Evolutionary conservation across 2,113 vertebrate genomes (phyloP), one percentile per base, ranked within the genome.

Genomic region (Hemichromis elongatus): DNA sequence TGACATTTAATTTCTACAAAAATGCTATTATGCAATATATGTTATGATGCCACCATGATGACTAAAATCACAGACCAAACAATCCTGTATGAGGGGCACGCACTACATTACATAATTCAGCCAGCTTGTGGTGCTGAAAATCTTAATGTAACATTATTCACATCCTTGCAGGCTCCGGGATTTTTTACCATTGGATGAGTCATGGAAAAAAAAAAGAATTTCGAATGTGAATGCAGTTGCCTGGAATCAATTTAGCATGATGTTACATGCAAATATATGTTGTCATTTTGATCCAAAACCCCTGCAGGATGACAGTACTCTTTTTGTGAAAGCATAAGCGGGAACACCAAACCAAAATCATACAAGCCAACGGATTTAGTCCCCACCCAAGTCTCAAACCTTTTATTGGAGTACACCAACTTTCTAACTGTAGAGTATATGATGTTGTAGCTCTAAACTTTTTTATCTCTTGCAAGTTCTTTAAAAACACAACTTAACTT

Each of bases 91-190:
- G 12, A 68, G 42, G 45, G 40, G 9, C 24, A 73, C 11, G 16
- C 14, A 47, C 21, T 30, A 79, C 55, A 70, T 55, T 30, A 55
- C 73, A 70, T 53, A 21, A 75, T 13, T 3, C 7, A 55, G 80
- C 61, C 81, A 90, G 80, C 55, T 78, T 92, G 88, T 79, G 83
- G 68, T 75, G 77, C 56, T 33, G 63, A 63, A 37, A 59, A 28
- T 81, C 70, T 88, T 63, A 90, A 89, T 87, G 85, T 83, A 79
- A 83, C 79, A 78, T 81, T 84, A 84, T 88, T 42, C 84, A 85
- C 83, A 78, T 87, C 80, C 78, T 18, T 54, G 79, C 79, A 88
- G 88, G 88, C 89, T 89, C 87, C 68, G 30, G 10, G 19, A 80
- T 82, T 90, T 84, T 88, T 90, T 79, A 79, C 88, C 84, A 55